Percentiles rank a stretch among this genome's conserved stretches.
Conservation (phyloP, 2,113 vertebrate species). For the Corythaixoides concolor region DNA sequence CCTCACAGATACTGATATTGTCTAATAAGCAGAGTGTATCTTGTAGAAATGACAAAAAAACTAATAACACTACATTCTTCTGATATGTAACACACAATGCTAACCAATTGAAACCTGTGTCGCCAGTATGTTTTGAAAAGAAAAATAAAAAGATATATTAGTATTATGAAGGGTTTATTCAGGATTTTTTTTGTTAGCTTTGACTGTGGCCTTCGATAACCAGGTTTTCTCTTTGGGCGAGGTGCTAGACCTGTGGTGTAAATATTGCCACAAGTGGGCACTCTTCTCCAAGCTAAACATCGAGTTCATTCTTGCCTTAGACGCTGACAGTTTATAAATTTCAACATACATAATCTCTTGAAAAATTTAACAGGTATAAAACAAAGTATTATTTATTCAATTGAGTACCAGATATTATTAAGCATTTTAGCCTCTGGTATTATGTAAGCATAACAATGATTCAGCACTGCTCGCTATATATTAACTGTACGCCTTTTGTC, state of each 20-base stretch:
- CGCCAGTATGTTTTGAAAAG: background rate
- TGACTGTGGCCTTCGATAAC: background rate
- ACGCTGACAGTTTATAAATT: background rate
- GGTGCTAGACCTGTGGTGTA: background rate
- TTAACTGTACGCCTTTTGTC: background rate
- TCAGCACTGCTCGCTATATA: background rate
- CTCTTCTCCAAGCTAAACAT: conserved; percentile 8
- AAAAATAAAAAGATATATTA: background rate
- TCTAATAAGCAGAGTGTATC: background rate
- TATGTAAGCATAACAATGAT: background rate
- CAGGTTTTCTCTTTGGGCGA: background rate
- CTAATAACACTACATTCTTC: background rate
- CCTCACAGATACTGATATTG: background rate
- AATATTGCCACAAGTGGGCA: conserved; percentile 54
- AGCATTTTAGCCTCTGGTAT: background rate
- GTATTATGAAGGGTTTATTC: rapidly evolving
- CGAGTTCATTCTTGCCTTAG: background rate
- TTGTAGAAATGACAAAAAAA: background rate
- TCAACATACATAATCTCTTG: background rate
- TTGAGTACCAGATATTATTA: background rate
- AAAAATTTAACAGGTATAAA: background rate
- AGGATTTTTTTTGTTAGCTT: background rate
- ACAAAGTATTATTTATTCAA: background rate
- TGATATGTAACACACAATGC: rapidly evolving
- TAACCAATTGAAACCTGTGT: background rate